Conservation (phyloP, 2,888 invertebrate genomes). For the Sceliomorpha sp. region DNA sequence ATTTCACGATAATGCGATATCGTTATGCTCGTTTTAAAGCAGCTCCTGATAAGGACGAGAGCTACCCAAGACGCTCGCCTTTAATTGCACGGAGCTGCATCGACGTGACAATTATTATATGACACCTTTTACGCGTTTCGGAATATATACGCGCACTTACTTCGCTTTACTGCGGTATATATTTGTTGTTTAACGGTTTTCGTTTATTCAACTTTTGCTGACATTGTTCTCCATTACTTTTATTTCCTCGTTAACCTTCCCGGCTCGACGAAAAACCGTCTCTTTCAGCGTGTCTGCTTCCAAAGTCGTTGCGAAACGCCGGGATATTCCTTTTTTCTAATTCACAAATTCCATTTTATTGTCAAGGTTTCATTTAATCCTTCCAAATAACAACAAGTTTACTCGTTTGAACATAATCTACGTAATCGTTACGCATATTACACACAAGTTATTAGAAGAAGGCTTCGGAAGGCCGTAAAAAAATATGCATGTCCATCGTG, state of each 20-base stretch:
- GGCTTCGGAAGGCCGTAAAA: background rate
- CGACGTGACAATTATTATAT: constrained; percentile 30
- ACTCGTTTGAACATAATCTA: too few relatives aligned
- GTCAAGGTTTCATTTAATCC: too few relatives aligned
- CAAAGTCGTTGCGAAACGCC: too few relatives aligned
- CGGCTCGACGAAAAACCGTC: constrained; percentile 15
- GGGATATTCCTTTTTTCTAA: too few relatives aligned
- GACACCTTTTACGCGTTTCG: constrained; percentile 29
- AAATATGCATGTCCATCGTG: constrained; percentile 57
- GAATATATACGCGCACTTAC: constrained; percentile 15
- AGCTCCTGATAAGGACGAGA: constrained; percentile 39
- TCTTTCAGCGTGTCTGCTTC: too few relatives aligned
- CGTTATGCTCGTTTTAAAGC: constrained; percentile 44
- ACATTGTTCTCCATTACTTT: constrained; percentile 28
- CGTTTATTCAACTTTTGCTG: constrained; percentile 28
- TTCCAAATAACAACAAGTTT: too few relatives aligned
- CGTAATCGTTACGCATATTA: too few relatives aligned
- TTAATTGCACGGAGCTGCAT: constrained; percentile 45
- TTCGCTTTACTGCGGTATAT: constrained; percentile 34
- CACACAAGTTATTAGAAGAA: background rate
- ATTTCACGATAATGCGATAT: constrained; percentile 45
- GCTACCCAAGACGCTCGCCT: constrained; percentile 12
- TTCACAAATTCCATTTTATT: too few relatives aligned
- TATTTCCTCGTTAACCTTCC: constrained; percentile 19
- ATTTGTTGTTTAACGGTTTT: constrained; percentile 37